Evolutionary conservation across 1,140 invertebrate species (phyloP).

Genomic region (Saccostrea echinata): DNA sequence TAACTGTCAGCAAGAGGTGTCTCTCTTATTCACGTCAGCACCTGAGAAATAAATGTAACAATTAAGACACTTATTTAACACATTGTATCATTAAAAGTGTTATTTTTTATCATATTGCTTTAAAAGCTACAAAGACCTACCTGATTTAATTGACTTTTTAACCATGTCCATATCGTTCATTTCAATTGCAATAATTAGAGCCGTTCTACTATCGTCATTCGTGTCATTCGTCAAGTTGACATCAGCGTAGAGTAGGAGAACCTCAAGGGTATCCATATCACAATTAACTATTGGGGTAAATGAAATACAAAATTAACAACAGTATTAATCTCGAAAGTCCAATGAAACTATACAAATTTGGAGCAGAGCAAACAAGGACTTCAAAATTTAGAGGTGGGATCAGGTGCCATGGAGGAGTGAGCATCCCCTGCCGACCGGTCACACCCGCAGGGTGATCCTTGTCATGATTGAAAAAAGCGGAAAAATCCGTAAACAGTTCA

Average conservation of each 20-base stretch:
- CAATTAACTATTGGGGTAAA: neutral
- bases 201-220: constrained; percentile 26
- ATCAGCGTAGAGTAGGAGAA: neutral
- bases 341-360: too few relatives aligned
- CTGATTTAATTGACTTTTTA: constrained; percentile 43
- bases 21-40: neutral
- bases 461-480: too few relatives aligned
- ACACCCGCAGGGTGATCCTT: too few relatives aligned
- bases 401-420: too few relatives aligned
- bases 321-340: too few relatives aligned
- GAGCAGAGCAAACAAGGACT: too few relatives aligned
- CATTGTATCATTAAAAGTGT: too few relatives aligned
- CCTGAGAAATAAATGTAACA: neutral
- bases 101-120: neutral
- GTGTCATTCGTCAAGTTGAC: constrained; percentile 30
- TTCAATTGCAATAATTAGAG: constrained; percentile 36
- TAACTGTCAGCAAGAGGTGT: neutral
- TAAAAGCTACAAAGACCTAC: neutral
- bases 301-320: too few relatives aligned
- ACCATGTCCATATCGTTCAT: constrained; percentile 47
- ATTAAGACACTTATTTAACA: neutral
- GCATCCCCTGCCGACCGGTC: too few relatives aligned
- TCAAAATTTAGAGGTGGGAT: too few relatives aligned
- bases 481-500: too few relatives aligned
- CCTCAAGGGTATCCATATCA: neutral